These are phyloP conservation scores for Xyliphius kryptos DNA, from an alignment of 2,113 vertebrate genomes.

Conservation along the genomic window DNA sequence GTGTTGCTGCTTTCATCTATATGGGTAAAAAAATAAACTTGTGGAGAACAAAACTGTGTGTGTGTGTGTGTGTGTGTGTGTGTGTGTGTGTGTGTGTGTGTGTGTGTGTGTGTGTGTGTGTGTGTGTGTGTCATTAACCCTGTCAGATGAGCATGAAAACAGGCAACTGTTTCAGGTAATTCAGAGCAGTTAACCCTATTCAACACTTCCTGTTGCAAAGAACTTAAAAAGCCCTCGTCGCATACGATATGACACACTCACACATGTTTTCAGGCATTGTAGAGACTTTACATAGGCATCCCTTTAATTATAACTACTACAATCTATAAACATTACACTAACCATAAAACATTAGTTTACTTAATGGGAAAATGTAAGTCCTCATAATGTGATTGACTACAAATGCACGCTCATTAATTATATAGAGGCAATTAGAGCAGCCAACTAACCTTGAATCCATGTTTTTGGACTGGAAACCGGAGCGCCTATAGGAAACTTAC, in stretches of 20 bases:
- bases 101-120: slow-evolving; percentile 15
- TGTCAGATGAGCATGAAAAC: slow-evolving; percentile 63
- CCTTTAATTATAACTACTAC: too few relatives aligned
- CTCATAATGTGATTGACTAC: too few relatives aligned
- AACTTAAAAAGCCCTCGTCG: slow-evolving; percentile 68
- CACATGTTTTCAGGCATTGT: background rate
- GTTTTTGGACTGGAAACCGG: too few relatives aligned
- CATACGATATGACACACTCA: slow-evolving; percentile 47
- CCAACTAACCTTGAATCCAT: too few relatives aligned
- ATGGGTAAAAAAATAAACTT: background rate
- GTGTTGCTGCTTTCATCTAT: too few relatives aligned
- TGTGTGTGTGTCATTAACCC: slow-evolving; percentile 55
- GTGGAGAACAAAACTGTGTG: background rate
- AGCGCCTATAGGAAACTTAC: too few relatives aligned
- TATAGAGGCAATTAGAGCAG: too few relatives aligned
- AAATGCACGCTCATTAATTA: slow-evolving; percentile 6
- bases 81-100: slow-evolving; percentile 12
- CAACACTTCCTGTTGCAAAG: slow-evolving; percentile 75
- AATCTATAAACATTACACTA: too few relatives aligned
- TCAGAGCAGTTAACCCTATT: slow-evolving; percentile 63
- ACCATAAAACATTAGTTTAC: too few relatives aligned
- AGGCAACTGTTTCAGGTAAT: slow-evolving; percentile 53
- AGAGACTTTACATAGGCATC: background rate
- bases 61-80: background rate
- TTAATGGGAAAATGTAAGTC: too few relatives aligned